Percentiles rank a stretch among this genome's conserved stretches.
Evolutionary conservation across 2,113 vertebrate species (phyloP).

Genomic region (Eonycteris spelaea): DNA sequence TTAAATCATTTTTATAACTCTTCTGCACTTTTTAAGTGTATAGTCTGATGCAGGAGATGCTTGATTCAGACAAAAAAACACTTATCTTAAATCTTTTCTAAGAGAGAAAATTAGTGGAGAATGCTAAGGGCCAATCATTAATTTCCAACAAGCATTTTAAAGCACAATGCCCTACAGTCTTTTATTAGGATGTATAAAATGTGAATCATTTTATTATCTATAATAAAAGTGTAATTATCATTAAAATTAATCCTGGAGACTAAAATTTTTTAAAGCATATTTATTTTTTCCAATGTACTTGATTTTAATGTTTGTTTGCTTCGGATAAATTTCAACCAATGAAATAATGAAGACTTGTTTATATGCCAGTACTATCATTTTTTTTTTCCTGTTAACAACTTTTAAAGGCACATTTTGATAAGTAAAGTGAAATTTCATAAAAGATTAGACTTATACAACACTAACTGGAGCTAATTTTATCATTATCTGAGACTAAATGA

Average conservation of each 20-base stretch:
- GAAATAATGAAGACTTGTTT: slow-evolving; percentile 3
- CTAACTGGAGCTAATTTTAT: neutral
- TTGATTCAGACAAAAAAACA: slow-evolving; percentile 18
- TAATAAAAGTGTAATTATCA: slow-evolving; percentile 48
- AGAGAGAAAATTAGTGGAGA: slow-evolving; percentile 41
- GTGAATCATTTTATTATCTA: slow-evolving; percentile 46
- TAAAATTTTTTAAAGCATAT: slow-evolving; percentile 9
- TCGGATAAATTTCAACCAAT: neutral
- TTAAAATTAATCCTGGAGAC: slow-evolving; percentile 48
- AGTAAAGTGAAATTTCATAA: neutral
- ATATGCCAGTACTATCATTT: neutral
- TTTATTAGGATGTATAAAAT: slow-evolving; percentile 42
- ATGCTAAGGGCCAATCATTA: slow-evolving; percentile 47
- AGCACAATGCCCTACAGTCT: neutral
- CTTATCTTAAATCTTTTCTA: slow-evolving; percentile 28
- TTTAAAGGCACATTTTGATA: neutral
- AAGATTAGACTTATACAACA: neutral
- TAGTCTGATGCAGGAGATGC: neutral
- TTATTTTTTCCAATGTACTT: slow-evolving; percentile 19
- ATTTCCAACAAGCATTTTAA: slow-evolving; percentile 47
- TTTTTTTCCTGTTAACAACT: neutral
- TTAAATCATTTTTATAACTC: neutral
- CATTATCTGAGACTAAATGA: neutral
- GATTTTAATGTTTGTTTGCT: slow-evolving; percentile 27
- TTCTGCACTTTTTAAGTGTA: neutral